phyloP scores from a whole-genome alignment of 2,888 invertebrate genomes.

The Hydropsyche betteni region DNA sequence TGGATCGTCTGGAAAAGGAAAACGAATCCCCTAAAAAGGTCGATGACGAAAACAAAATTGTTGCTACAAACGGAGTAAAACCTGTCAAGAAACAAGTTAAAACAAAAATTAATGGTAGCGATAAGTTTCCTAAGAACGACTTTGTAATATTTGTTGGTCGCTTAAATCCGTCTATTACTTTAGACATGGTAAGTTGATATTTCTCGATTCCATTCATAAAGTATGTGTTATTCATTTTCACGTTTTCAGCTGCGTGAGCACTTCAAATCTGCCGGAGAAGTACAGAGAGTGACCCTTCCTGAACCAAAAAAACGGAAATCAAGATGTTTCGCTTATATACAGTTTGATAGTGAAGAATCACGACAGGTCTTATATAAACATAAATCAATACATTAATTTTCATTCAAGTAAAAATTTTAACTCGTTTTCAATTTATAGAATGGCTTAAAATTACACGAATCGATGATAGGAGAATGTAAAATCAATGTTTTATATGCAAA shows the following conservation, averaged over 20 bases:
- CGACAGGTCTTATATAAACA: constrained; percentile 39
- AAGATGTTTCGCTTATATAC: constrained; percentile 45
- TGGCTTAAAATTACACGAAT: constrained; percentile 45
- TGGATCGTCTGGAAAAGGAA: constrained; percentile 24
- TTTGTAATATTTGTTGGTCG: constrained; percentile 48
- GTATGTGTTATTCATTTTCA: not conserved
- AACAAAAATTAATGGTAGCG: constrained; percentile 12
- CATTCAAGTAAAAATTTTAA: not conserved
- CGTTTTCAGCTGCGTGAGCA: constrained; percentile 42
- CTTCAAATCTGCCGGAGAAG: constrained; percentile 39
- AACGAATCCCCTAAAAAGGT: constrained; percentile 10
- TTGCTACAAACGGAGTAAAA: constrained; percentile 10
- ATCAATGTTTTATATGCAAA: constrained; percentile 46
- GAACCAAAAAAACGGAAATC: constrained; percentile 34
- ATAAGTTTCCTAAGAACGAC: constrained; percentile 24
- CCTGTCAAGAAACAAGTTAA: not conserved
- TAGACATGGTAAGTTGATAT: constrained; percentile 42
- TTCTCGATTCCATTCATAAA: not conserved
- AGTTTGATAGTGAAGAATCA: constrained; percentile 40
- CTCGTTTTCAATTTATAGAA: constrained; percentile 38
- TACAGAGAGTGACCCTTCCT: constrained; percentile 43
- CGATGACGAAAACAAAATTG: not conserved
- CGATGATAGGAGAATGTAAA: constrained; percentile 41
- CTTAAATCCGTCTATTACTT: constrained; percentile 41
- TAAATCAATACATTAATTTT: not conserved